Evolutionary conservation across 2,888 invertebrate species (phyloP).

Genomic region (Leucozona laternaria): DNA sequence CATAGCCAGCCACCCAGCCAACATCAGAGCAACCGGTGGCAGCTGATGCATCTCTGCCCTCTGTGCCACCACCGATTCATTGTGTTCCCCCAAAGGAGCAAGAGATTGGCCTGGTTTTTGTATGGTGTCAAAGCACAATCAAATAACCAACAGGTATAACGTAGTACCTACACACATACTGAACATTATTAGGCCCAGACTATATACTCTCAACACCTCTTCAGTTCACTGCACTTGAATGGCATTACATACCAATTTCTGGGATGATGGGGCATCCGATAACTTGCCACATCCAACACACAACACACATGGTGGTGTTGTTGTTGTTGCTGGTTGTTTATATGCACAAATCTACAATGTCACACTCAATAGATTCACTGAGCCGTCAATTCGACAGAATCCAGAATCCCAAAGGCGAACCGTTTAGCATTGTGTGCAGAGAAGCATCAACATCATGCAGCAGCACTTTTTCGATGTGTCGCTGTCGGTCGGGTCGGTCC

Average conservation of each 20-base stretch:
- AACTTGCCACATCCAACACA: conserved; percentile 34
- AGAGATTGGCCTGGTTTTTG: conserved; percentile 39
- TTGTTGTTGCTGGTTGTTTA: conserved; percentile 1
- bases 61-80: conserved; percentile 13
- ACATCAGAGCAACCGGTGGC: conserved; percentile 32
- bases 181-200: conserved; percentile 41
- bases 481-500: background rate
- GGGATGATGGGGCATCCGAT: conserved; percentile 41
- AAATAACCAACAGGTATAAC: conserved; percentile 67
- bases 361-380: conserved; percentile 68
- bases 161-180: too few species aligned
- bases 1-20: background rate
- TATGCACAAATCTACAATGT: conserved; percentile 51
- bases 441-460: background rate
- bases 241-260: conserved; percentile 55
- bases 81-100: conserved; percentile 31
- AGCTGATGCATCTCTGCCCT: background rate
- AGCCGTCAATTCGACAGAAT: conserved; percentile 51
- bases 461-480: conserved; percentile 7
- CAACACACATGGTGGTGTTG: conserved; percentile 1
- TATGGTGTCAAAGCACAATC: conserved; percentile 56
- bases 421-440: conserved; percentile 37
- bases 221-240: conserved; percentile 66
- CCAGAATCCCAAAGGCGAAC: conserved; percentile 37
- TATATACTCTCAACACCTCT: conserved; percentile 61